Percentiles rank a stretch among this genome's conserved stretches.
These are phyloP conservation scores for Phocides pigmalion DNA, from an alignment of 1,140 invertebrate genomes.

Conservation along the genomic window DNA sequence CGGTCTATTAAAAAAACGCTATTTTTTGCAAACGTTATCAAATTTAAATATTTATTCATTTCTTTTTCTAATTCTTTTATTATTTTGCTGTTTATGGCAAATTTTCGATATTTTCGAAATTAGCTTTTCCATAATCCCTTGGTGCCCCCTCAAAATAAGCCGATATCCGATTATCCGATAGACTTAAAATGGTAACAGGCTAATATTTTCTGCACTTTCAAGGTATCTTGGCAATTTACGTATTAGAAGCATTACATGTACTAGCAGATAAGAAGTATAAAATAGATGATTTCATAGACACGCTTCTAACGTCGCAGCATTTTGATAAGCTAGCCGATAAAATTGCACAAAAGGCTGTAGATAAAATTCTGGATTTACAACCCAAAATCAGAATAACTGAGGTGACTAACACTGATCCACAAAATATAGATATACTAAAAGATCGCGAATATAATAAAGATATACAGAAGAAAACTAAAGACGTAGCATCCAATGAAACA, in stretches of 20 bases:
- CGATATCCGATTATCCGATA: too few relatives aligned
- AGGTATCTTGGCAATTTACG: neutral
- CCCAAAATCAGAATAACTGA: constrained; percentile 8
- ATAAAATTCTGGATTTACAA: constrained; percentile 39
- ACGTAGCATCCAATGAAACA: neutral
- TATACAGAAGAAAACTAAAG: neutral
- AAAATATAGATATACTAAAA: too few relatives aligned
- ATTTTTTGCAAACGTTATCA: too few relatives aligned
- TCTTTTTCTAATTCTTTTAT: too few relatives aligned
- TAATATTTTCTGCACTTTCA: too few relatives aligned
- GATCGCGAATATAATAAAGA: neutral
- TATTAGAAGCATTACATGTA: neutral
- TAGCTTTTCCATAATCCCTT: too few relatives aligned
- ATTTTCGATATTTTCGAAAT: too few relatives aligned
- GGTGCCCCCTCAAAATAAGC: too few relatives aligned
- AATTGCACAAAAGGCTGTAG: constrained; percentile 50
- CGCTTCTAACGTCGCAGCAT: constrained; percentile 46
- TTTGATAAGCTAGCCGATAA: constrained; percentile 50
- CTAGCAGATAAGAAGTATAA: constrained; percentile 1
- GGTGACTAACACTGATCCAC: neutral
- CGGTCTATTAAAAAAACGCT: too few relatives aligned
- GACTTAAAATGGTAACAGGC: too few relatives aligned
- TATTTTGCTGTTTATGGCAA: too few relatives aligned
- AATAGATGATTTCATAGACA: constrained; percentile 43
- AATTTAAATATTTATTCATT: too few relatives aligned